phyloP scores from a whole-genome alignment of 2,888 invertebrate genomes.

The Nymphalis urticae region DNA sequence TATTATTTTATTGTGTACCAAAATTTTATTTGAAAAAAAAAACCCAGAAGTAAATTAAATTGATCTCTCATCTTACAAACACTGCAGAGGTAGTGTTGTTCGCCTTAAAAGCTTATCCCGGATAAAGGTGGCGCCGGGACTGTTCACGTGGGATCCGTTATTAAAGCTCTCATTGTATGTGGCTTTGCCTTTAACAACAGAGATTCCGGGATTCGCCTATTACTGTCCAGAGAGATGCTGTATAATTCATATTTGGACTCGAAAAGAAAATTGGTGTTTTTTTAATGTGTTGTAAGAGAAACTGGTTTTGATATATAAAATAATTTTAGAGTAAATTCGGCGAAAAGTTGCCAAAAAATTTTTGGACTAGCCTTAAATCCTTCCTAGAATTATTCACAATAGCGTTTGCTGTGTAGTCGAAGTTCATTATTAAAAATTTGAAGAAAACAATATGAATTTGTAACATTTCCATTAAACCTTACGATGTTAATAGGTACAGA shows the following conservation, averaged over 20 bases:
- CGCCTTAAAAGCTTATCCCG: constrained; percentile 29
- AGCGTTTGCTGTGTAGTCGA: too few relatives aligned
- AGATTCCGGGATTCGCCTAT: constrained; percentile 26
- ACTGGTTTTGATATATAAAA: too few relatives aligned
- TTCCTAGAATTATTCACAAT: too few relatives aligned
- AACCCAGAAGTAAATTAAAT: constrained; percentile 8
- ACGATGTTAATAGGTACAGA: too few relatives aligned
- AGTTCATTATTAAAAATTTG: too few relatives aligned
- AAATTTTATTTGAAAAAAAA: background rate
- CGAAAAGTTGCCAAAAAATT: too few relatives aligned
- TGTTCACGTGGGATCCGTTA: constrained; percentile 26
- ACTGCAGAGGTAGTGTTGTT: constrained; percentile 18
- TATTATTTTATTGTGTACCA: background rate
- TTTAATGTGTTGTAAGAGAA: too few relatives aligned
- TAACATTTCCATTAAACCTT: too few relatives aligned
- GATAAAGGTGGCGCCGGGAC: constrained; percentile 21
- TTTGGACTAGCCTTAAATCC: too few relatives aligned
- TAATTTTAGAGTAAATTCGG: too few relatives aligned
- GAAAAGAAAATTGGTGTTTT: background rate
- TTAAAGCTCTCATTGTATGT: constrained; percentile 32
- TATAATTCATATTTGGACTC: background rate
- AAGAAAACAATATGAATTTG: too few relatives aligned
- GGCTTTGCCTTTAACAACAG: constrained; percentile 25
- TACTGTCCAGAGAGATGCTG: constrained; percentile 20
- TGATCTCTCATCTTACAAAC: constrained; percentile 13